A percentile compares a stretch with the other conserved stretches of the same genome.
phyloP scores from a whole-genome alignment of 1,140 invertebrate genomes.

The Rhizoglyphus robini region DNA sequence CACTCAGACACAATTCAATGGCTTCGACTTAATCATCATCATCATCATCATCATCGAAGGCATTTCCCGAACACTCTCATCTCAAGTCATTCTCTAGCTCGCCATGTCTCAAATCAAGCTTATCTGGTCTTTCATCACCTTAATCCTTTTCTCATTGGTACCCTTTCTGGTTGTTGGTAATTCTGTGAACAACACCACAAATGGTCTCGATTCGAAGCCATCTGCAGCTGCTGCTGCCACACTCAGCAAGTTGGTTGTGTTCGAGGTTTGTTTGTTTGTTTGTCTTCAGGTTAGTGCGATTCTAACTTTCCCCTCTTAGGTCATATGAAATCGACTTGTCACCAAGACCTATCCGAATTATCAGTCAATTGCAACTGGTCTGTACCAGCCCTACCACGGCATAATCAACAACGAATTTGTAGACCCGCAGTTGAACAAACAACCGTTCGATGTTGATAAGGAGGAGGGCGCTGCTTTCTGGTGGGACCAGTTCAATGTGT shows the following conservation, averaged over 20 bases:
- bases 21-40: too few species aligned
- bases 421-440: slow-evolving; percentile 25
- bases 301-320: neutral
- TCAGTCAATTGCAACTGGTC: slow-evolving; percentile 31
- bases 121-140: too few species aligned
- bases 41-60: too few species aligned
- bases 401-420: slow-evolving; percentile 32
- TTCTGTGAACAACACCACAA: neutral
- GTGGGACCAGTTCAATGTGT: slow-evolving; percentile 25
- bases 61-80: too few species aligned
- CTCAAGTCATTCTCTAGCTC: too few species aligned
- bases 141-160: too few species aligned
- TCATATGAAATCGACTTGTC: slow-evolving; percentile 22
- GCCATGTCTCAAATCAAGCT: too few species aligned
- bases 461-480: slow-evolving; percentile 22
- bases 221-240: neutral
- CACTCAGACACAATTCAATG: too few species aligned
- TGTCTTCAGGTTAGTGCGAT: neutral
- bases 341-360: slow-evolving; percentile 34
- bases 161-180: too few species aligned
- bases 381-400: slow-evolving; percentile 41
- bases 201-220: neutral
- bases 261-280: neutral
- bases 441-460: slow-evolving; percentile 18
- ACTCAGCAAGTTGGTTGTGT: slow-evolving; percentile 27